Percentiles rank a stretch among this genome's conserved stretches.
These are phyloP conservation scores for Lutraria lutraria DNA, from an alignment of 2,888 invertebrate genomes.

Conservation along the genomic window DNA sequence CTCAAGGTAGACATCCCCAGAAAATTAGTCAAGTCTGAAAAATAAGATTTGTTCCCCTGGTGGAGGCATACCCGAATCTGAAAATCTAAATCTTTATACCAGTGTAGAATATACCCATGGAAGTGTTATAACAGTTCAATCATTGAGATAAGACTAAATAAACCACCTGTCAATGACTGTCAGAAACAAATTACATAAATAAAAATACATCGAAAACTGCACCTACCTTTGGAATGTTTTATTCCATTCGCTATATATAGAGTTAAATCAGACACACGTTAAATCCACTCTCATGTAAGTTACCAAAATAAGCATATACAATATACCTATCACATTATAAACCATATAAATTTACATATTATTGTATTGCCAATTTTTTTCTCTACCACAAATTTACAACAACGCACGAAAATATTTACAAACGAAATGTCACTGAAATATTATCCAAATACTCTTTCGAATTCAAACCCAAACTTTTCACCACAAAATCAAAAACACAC, in stretches of 20 bases:
- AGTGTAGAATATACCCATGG: background rate
- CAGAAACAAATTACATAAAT: background rate
- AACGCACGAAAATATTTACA: background rate
- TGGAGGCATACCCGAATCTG: too few species aligned
- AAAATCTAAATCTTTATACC: background rate
- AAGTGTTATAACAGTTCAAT: background rate
- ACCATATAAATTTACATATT: background rate
- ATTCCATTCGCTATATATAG: background rate
- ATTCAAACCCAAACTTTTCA: background rate
- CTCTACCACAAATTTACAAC: background rate
- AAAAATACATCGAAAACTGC: background rate
- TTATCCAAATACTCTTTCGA: background rate
- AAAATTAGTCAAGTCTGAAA: too few species aligned
- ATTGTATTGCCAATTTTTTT: background rate
- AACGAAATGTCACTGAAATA: background rate
- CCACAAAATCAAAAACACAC: slow-evolving; percentile 7
- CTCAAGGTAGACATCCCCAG: background rate
- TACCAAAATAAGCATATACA: background rate
- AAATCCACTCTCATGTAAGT: background rate
- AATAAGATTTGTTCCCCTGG: too few species aligned
- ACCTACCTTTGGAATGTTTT: slow-evolving; percentile 1
- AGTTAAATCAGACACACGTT: background rate
- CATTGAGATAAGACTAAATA: background rate
- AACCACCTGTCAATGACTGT: background rate
- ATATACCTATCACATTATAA: too few species aligned